Base-by-base conservation (phyloP, 2,888 invertebrate species). In the Diadromus collaris region DNA sequence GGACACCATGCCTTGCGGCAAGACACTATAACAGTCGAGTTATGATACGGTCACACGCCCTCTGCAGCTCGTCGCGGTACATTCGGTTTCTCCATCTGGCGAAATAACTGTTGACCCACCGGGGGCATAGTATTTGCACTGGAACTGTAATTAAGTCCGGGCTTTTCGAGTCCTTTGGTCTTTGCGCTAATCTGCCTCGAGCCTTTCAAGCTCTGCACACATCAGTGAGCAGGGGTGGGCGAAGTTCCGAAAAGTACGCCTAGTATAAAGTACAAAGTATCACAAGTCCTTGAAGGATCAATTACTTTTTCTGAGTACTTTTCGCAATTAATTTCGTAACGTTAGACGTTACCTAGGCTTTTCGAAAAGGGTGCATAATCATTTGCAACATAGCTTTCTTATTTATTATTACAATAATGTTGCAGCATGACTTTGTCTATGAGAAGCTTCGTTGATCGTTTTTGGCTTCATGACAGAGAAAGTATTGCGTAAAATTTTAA, bases 91-190 rank as follows among this genome's bases (percentile, higher is more conserved):
- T 29, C 63, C 68, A 56, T 56, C 32, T 19, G 21, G 21, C 21
- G 69, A 46, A 69, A 58, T 44, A 29, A 24, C 63, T 24, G 32
- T 48, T 13, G 38, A 34, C 64, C 65, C 41, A 58, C 16, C 5
- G n/a, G 27, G 54, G 73, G 68, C 63, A 16, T 3, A 6, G 60
- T 80, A 81, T 80, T 82, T 79, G 71, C 67, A 80, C 83, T 85
- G 85, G 85, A 85, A 86, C 74, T 71, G 84, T 85, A 85, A 86
- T 86, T 85, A 86, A 86, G 84, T 82, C 76, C 81, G 78, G 81
- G 79, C 74, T 29, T 56, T 41, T 29, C 44, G 41, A 21, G 24
- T 27, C 10, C 61, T 54, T 41, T 56, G 3, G 56, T 56, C 68
- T 54, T 41, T 56, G 32, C n/a, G 3, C 4, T 27, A 56, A 29